Evolutionary conservation across 2,113 vertebrate genomes (phyloP).

Genomic region (Zeus faber): DNA sequence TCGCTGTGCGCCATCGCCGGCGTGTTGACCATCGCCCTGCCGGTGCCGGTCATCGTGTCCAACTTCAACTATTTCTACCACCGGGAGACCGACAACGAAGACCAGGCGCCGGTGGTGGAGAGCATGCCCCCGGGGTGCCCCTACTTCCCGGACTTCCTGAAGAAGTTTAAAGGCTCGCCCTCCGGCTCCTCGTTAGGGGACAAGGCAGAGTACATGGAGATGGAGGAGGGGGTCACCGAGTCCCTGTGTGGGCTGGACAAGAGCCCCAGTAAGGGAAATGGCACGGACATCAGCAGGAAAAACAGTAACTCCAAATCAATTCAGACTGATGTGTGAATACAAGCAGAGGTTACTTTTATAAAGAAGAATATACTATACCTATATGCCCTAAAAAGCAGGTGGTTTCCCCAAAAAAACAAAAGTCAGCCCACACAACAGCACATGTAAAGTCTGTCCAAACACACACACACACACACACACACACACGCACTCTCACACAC

Average conservation of each 20-base stretch:
- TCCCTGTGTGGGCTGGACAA: constrained; percentile 92
- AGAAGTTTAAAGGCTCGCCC: constrained; percentile 86
- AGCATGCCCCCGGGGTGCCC: constrained; percentile 87
- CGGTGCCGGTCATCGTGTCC: constrained; percentile 98
- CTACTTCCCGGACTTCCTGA: constrained; percentile 89
- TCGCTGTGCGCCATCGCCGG: constrained; percentile 97
- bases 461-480: constrained; percentile 21
- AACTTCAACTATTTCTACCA: constrained; percentile 99
- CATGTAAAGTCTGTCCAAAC: constrained; percentile 7
- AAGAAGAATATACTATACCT: constrained; percentile 49
- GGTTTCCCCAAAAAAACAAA: constrained; percentile 33
- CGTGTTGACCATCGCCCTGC: constrained; percentile 96
- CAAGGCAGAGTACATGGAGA: constrained; percentile 97
- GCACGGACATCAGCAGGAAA: constrained; percentile 90
- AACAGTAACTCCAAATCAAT: constrained; percentile 92
- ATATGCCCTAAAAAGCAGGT: constrained; percentile 53
- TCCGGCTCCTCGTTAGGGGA: constrained; percentile 92
- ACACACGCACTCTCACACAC: constrained; percentile 18
- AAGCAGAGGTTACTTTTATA: constrained; percentile 31
- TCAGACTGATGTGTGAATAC: constrained; percentile 95
- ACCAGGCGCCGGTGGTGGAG: constrained; percentile 85
- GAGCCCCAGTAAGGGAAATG: constrained; percentile 88
- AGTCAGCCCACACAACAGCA: constrained; percentile 43
- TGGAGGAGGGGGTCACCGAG: constrained; percentile 97
- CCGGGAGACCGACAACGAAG: constrained; percentile 94